Evolutionary conservation across 2,888 invertebrate genomes (phyloP), one percentile per base, ranked within the genome.

Genomic region (Lysandra coridon): DNA sequence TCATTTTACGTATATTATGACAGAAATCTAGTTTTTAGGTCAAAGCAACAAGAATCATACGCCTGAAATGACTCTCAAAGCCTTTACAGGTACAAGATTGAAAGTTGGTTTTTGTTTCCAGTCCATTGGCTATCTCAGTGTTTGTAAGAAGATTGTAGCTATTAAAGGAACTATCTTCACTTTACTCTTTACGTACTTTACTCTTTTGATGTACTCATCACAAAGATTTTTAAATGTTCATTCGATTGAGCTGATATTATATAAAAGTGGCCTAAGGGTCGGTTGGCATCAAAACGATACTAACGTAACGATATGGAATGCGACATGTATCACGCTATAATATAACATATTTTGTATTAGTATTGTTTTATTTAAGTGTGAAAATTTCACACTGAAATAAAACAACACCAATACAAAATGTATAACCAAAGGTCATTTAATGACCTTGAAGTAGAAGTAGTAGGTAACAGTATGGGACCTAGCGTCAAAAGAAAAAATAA

Each of bases 1-100:
- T 53, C 2, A 7, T 14, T 73, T 40, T 17, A 73, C 3, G 3
- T 44, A 6, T 44, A 73, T 73, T 10, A 40, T 44, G 10, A 44
- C 73, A 23, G 3, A 44, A 40, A n/a, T 40, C 6, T 37, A 37
- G 44, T 73, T 44, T 44, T 73, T 73, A n/a, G n/a, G 44, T 73
- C 69, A 73, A 73, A 44, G 23, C 74, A 23, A 10, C 23, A 5
- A 33, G 69, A 69, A 69, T 69, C 14, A 69, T 69, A 69, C 69
- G 69, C 33, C 33, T 37, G 69, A 69, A 69, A 69, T 69, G 69
- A 33, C 69, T 33, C 14, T 33, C 33, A 69, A 37, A 69, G 33
- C 37, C 4, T 64, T 64, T 14, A 37, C 69, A 69, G 69, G 14
- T 14, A 69, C 14, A 30, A 69, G 33, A 69, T 69, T 37, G 33